Evolutionary conservation across 2,113 vertebrate genomes (phyloP), one percentile per base, ranked within the genome.

Genomic region (Morone saxatilis): DNA sequence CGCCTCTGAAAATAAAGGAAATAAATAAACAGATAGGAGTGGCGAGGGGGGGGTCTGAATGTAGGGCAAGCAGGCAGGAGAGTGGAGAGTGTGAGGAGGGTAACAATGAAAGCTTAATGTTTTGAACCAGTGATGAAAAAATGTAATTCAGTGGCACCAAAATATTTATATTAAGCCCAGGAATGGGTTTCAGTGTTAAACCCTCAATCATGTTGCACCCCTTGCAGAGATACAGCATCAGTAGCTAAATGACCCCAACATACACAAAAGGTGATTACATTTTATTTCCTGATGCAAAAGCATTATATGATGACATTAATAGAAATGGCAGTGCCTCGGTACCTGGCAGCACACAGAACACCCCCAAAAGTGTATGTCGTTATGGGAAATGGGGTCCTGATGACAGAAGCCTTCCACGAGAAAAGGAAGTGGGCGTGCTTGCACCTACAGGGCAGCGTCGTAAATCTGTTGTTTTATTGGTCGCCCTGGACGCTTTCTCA

Each of bases 381-480:
- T 78, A 48, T 50, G 43, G 73, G 61, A 81, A 89, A 78, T 22
- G n/a, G 4, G 22, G 17, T 84, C 56, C 17, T 57, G 74, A 88
- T 83, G 78, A 82, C 77, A 79, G 67, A 80, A 48, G 13, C 57
- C 61, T 53, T 91, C 76, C 69, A 66, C 19, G 17, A 83, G 57
- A 63, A 81, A 73, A 77, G 70, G 82, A 91, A 92, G 79, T 68
- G 59, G 63, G 83, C 11, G 12, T 68, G 71, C 59, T 57, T 51
- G 82, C 72, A 87, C 76, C 88, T 85, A 70, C 76, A 59, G 85
- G 82, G 82, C 69, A 77, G 81, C 1, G 7, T 73, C 45, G 19
- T 93, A 89, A 92, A 89, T 85, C 78, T 79, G 78, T 47, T 81
- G 73, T 80, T 90, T 93, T 81, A 92, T 78, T 86, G 84, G 81